Evolutionary conservation across 2,797 vertebrate species (phyloP), one percentile per base, ranked within the genome.

Genomic region (Cercopithecus petaurista): DNA sequence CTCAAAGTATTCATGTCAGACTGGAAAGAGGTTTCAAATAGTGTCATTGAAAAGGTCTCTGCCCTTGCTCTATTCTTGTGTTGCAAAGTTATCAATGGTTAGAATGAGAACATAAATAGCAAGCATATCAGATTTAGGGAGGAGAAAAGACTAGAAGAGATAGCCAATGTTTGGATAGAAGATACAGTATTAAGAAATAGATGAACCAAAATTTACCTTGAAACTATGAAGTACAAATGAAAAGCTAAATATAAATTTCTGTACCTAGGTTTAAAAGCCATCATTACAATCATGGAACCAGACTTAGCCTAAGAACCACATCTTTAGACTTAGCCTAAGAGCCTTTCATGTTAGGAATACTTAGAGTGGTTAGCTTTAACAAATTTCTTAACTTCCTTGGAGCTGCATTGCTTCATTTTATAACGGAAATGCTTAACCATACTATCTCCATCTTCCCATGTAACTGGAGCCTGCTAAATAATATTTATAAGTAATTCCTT

Each of bases 181-280:
- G 30, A 76, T 4, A 46, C 12, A 80, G 13, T 52, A 79, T 46
- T 55, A 92, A 88, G 50, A 90, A 87, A 90, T 22, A 88, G 46
- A 84, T 88, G 55, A 33, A 24, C 10, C 79, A 33, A 92, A 92
- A 84, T 84, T 43, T 89, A 24, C 61, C 43, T 81, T 86, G 67
- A 84, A 84, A 61, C 36, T 87, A 80, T 77, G 92, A 95, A 88
- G 33, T 67, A 17, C 33, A n/a, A 36, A 46, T 86, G 39, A 94
- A 96, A 83, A 73, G 41, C 36, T 86, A 95, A 92, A 95, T 95
- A 77, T 81, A 90, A 92, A 88, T 95, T 57, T 93, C 10, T 83
- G 15, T 72, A 22, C 33, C 11, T 72, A 22, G 43, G 21, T 93
- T 75, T 76, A 95, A 70, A 96, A 77, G 5, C 46, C 48, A 59